These are phyloP conservation scores for Pholis gunnellus DNA, from an alignment of 2,113 vertebrate species.

Conservation along the genomic window DNA sequence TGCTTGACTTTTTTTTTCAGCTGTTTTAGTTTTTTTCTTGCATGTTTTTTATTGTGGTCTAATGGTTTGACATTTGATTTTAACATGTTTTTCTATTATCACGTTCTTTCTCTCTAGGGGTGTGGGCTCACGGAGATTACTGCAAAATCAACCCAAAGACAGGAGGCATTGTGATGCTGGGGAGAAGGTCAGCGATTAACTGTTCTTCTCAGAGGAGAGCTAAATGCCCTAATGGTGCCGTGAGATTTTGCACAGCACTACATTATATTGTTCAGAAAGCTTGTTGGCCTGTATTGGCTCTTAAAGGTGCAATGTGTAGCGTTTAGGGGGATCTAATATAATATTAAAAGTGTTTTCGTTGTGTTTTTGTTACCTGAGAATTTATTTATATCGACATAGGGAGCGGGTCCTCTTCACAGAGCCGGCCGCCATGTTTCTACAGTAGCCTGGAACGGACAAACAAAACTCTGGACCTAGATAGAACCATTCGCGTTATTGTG, in stretches of 20 bases:
- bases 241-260: neutral
- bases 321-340: neutral
- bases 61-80: neutral
- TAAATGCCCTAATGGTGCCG: too few species aligned
- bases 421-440: neutral
- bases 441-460: neutral
- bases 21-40: neutral
- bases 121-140: slow-evolving; percentile 97
- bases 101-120: slow-evolving; percentile 76
- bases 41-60: neutral
- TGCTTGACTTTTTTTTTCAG: neutral
- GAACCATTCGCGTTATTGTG: too few species aligned
- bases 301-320: neutral
- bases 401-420: too few species aligned
- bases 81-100: neutral
- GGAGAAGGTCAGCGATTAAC: slow-evolving; percentile 88
- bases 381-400: too few species aligned
- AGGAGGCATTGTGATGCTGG: slow-evolving; percentile 94
- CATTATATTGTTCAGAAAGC: too few species aligned
- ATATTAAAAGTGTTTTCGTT: too few species aligned
- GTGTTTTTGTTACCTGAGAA: too few species aligned
- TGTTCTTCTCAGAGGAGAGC: neutral
- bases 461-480: too few species aligned
- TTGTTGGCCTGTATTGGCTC: too few species aligned
- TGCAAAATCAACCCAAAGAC: slow-evolving; percentile 97